phyloP scores from a whole-genome alignment of 2,113 vertebrate genomes.

The Gracilinanus agilis region DNA sequence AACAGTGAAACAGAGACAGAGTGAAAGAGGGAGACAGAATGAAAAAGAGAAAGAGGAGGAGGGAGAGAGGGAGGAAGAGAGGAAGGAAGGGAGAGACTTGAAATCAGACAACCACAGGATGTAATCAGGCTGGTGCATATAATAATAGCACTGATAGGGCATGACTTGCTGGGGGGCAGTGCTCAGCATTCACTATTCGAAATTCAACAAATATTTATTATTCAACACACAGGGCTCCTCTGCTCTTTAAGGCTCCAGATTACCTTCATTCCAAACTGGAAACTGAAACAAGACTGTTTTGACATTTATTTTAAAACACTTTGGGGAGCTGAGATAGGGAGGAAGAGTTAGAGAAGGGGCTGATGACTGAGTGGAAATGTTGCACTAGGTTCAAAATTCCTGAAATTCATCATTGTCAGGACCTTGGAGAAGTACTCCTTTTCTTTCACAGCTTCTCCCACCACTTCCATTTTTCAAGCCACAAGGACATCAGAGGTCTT shows the following conservation, averaged over 20 bases:
- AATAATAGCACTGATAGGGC: neutral
- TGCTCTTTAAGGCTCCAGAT: neutral
- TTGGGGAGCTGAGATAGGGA: neutral
- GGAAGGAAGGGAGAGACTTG: neutral
- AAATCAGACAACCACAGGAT: neutral
- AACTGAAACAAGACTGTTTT: neutral
- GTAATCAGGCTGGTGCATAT: neutral
- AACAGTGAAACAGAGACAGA: neutral
- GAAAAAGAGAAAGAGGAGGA: neutral
- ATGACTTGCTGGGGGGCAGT: neutral
- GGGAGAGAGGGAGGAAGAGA: neutral
- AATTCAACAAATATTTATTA: neutral
- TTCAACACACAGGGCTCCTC: neutral
- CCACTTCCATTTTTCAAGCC: neutral
- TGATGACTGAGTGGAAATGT: neutral
- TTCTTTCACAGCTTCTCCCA: neutral
- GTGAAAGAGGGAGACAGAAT: neutral
- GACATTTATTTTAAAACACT: neutral
- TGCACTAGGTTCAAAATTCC: neutral
- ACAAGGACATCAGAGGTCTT: neutral
- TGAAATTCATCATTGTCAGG: neutral
- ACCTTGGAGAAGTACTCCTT: neutral
- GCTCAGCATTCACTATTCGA: neutral
- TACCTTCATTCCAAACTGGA: neutral
- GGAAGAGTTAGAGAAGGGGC: neutral